Percentiles rank a stretch among this genome's conserved stretches.
phyloP scores from a whole-genome alignment of 1,140 invertebrate genomes.

The Wasmannia auropunctata region DNA sequence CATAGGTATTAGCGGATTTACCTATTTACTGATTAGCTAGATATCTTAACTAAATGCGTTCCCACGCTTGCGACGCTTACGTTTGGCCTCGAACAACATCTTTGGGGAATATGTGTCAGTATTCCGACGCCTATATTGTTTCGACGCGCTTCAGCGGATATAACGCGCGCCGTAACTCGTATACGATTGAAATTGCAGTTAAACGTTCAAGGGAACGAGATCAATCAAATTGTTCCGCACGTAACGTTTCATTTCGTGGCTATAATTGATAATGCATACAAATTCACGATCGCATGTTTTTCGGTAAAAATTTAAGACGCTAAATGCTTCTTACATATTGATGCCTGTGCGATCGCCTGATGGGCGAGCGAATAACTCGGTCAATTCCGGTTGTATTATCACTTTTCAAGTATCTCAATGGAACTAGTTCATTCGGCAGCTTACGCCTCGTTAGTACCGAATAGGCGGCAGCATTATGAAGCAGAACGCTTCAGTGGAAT shows the following conservation, averaged over 20 bases:
- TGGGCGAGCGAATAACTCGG: slow-evolving; percentile 56
- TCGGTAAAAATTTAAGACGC: background rate
- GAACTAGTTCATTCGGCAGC: slow-evolving; percentile 68
- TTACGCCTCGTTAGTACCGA: slow-evolving; percentile 67
- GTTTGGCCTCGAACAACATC: background rate
- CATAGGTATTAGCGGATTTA: slow-evolving; percentile 24
- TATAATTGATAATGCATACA: background rate
- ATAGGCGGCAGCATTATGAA: slow-evolving; percentile 63
- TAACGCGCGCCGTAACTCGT: background rate
- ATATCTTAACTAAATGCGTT: slow-evolving; percentile 37
- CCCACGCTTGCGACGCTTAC: slow-evolving; percentile 8
- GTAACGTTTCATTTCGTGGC: background rate
- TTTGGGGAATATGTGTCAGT: background rate
- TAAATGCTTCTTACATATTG: background rate
- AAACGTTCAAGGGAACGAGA: background rate
- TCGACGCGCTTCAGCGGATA: background rate
- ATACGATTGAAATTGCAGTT: background rate
- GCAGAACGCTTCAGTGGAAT: slow-evolving; percentile 22
- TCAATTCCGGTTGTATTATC: slow-evolving; percentile 65
- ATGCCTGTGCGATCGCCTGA: background rate
- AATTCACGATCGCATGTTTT: background rate
- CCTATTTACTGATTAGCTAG: slow-evolving; percentile 30
- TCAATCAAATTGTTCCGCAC: background rate
- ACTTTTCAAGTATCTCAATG: slow-evolving; percentile 72
- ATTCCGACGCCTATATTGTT: background rate